These are phyloP conservation scores for Spongia lamella DNA, from an alignment of 37 sponge, comb jelly and placozoan genomes.

Conservation along the genomic window DNA sequence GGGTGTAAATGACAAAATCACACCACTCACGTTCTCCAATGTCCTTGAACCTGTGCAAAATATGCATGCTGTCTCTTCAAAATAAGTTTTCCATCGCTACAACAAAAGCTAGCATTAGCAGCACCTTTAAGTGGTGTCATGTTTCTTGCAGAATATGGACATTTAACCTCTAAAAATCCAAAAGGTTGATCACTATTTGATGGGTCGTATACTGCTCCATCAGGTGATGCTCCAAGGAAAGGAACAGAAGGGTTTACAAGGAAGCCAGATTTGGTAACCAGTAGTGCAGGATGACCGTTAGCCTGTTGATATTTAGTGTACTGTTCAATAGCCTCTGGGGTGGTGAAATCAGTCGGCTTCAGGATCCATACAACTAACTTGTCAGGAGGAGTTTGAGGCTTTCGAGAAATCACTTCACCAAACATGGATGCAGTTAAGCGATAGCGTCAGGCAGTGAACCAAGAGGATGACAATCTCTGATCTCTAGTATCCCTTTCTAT, in stretches of 20 bases:
- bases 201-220: conserved; percentile 52
- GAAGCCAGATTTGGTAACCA: conserved; percentile 39
- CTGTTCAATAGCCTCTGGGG: conserved; percentile 10
- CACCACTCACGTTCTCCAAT: conserved; percentile 1
- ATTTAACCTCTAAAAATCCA: too few relatives aligned
- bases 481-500: conserved; percentile 33
- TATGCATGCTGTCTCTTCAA: background rate
- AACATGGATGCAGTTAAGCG: conserved; percentile 48
- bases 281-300: conserved; percentile 35
- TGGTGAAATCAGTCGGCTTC: conserved; percentile 35
- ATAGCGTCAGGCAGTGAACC: conserved; percentile 28
- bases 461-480: conserved; percentile 33
- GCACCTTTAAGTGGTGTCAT: too few relatives aligned
- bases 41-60: conserved; percentile 5
- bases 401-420: conserved; percentile 27
- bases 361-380: conserved; percentile 38
- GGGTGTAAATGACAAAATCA: background rate
- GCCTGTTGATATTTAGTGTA: conserved; percentile 24
- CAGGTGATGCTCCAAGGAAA: too few relatives aligned
- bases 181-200: conserved; percentile 23
- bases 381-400: conserved; percentile 35
- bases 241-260: conserved; percentile 20
- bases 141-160: too few relatives aligned
- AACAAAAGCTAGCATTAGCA: too few relatives aligned
- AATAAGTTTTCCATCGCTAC: background rate